Evolutionary conservation across 2,888 invertebrate genomes (phyloP), one percentile per base, ranked within the genome.

Genomic region (Drosophila nr. perissopoda): DNA sequence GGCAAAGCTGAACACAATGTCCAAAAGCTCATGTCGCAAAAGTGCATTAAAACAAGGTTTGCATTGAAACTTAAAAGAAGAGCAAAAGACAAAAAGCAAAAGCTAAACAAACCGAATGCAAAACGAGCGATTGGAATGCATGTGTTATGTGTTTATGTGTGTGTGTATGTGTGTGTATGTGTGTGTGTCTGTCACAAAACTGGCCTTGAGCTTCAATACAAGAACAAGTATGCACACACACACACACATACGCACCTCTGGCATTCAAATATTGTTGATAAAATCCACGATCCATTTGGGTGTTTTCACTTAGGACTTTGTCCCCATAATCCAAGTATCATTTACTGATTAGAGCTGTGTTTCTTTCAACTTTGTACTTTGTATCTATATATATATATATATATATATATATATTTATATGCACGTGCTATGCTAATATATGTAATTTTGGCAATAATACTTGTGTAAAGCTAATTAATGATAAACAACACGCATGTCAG

Each of bases 401-500:
- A 42, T n/a, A n/a, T n/a, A 2, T n/a, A 1, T 2, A 42, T 42
- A 1, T 6, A 6, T 42, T 21, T 21, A 21, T 21, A 21, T 21
- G 3, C 8, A 21, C 11, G 33, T 34, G 21, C 21, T 52, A 53
- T 11, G 11, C 36, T 21, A 42, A 61, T 53, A 60, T 31, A 27
- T 63, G 57, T 58, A 68, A 69, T 63, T 73, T 63, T 68, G 29
- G 60, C 34, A 63, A 68, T 71, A 49, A 36, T 42, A 21, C 36
- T 7, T 27, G 4, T 34, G 16, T 27, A 31, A 18, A 21, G 29
- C n/a, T 10, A 18, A 51, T n/a, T 25, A 18, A 36, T 27, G 79
- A 78, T 82, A 73, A 66, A 36, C 18, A 7, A 33, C 10, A 27
- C 25, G 68, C 76, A 54, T 53, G 76, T 82, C 82, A 81, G 79